These are phyloP conservation scores for Fragum fragum DNA, from an alignment of 2,888 invertebrate genomes.

Conservation along the genomic window DNA sequence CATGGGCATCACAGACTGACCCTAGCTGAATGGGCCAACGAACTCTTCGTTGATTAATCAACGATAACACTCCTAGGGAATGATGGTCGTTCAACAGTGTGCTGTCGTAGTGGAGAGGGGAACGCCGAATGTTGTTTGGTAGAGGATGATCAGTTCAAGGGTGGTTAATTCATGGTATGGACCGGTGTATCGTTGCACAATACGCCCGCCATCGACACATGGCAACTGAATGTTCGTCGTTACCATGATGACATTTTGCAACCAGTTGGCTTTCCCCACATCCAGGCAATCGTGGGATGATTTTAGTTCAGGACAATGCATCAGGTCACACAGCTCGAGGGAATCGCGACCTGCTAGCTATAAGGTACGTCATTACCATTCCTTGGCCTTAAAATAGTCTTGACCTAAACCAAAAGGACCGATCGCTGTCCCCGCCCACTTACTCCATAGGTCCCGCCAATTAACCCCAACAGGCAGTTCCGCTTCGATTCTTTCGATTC, in stretches of 20 bases:
- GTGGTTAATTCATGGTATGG: background rate
- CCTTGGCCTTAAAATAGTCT: background rate
- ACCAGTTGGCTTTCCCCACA: background rate
- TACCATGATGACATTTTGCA: background rate
- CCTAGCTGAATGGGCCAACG: constrained; percentile 54
- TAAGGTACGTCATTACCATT: background rate
- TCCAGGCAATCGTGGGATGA: constrained; percentile 1
- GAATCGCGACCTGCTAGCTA: background rate
- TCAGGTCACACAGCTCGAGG: background rate
- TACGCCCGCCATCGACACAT: background rate
- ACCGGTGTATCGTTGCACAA: background rate
- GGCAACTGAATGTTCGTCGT: background rate
- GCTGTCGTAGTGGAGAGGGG: background rate
- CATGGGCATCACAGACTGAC: constrained; percentile 45
- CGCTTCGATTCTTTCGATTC: too few relatives aligned
- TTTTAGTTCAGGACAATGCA: background rate
- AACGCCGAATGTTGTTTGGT: background rate
- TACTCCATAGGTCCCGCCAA: too few relatives aligned
- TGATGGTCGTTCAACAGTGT: background rate
- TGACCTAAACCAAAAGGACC: background rate
- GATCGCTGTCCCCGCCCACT: too few relatives aligned
- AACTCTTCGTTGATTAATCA: constrained; percentile 45
- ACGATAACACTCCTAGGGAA: background rate
- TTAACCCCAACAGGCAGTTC: too few relatives aligned
- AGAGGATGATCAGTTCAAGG: background rate